A percentile compares a stretch with the other conserved stretches of the same genome.
Conservation (phyloP, 1,140 invertebrate species). For the Diorhabda carinulata region DNA sequence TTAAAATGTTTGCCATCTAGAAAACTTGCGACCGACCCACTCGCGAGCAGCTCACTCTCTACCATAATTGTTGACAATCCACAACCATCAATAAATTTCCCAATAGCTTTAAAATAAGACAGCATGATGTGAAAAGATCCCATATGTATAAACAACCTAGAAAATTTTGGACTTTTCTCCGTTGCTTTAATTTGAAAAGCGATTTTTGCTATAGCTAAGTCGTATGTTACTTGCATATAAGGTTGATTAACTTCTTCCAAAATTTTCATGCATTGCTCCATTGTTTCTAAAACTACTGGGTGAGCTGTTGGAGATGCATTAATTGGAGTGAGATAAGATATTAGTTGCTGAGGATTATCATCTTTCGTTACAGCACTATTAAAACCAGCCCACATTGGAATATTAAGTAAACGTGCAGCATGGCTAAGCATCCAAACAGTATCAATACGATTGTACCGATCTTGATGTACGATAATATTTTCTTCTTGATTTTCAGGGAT, state of each 20-base stretch:
- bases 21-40: conserved; percentile 18
- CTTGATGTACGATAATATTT: conserved; percentile 17
- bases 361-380: conserved; percentile 31
- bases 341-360: conserved; percentile 24
- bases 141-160: conserved; percentile 51
- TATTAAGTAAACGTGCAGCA: conserved; percentile 15
- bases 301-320: conserved; percentile 40
- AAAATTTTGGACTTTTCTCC: conserved; percentile 37
- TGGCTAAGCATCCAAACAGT: conserved; percentile 29
- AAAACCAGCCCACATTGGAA: conserved; percentile 26
- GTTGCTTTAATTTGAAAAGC: conserved; percentile 45
- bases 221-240: conserved; percentile 25
- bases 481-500: conserved; percentile 5
- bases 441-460: conserved; percentile 20
- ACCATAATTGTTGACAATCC: too few species aligned
- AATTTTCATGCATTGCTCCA: conserved; percentile 35
- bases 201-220: too few species aligned
- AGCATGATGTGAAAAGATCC: conserved; percentile 51
- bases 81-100: too few species aligned
- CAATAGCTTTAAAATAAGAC: not conserved
- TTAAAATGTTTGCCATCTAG: too few species aligned
- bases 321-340: conserved; percentile 24
- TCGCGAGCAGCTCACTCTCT: not conserved
- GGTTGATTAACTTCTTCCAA: conserved; percentile 36
- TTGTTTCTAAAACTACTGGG: conserved; percentile 43